Evolutionary conservation across 2,113 vertebrate genomes (phyloP).

Genomic region (Callorhinus ursinus): DNA sequence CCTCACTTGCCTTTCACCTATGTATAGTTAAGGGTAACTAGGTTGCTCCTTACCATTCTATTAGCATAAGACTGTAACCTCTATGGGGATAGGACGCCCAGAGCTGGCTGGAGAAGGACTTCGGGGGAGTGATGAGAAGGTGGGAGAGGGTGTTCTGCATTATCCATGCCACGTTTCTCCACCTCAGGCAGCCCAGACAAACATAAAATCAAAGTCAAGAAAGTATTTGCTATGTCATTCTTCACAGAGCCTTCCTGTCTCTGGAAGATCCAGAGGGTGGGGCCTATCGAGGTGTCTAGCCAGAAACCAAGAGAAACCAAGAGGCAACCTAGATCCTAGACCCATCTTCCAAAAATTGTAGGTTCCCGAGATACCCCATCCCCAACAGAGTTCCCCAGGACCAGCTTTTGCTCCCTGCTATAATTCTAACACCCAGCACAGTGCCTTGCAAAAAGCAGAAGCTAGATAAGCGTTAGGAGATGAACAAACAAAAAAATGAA

Average conservation of each 20-base stretch:
- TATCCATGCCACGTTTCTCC: background rate
- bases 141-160: background rate
- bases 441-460: background rate
- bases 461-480: background rate
- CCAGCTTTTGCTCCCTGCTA: background rate
- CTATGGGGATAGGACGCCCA: too few relatives aligned
- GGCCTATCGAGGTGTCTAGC: background rate
- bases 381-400: background rate
- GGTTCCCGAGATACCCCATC: background rate
- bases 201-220: background rate
- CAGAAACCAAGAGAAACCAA: background rate
- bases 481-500: background rate
- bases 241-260: background rate
- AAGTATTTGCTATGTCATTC: background rate
- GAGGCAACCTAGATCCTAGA: background rate
- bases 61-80: background rate
- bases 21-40: background rate
- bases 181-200: background rate
- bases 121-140: background rate
- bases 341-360: background rate
- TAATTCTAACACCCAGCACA: background rate
- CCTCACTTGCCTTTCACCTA: background rate
- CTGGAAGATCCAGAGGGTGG: rapidly evolving
- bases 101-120: background rate
- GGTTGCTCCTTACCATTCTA: background rate